Base-by-base conservation (phyloP, 2,888 invertebrate genomes). In the Plebejus argus region DNA sequence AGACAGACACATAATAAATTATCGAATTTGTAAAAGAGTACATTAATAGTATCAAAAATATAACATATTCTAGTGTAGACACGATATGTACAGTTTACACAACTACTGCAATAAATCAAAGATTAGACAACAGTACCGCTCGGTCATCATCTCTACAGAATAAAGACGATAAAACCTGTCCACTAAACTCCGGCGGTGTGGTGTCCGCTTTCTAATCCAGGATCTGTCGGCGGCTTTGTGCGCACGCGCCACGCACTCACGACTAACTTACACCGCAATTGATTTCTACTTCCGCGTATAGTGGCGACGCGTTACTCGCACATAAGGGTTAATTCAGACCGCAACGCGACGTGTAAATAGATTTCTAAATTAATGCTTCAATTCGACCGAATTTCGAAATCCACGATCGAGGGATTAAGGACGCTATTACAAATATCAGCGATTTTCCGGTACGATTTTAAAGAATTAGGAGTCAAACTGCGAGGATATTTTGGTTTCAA, bases 201-300 rank as follows among this genome's bases (percentile, higher is more conserved):
- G 80, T 35, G n/a, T 28, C 76, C 77, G 71, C 78, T 79, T 76
- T 81, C 81, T 79, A 84, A 84, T 85, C 85, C 86, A 81, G 90
- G 87, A 88, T 87, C 86, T 86, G 88, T 87, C 90, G 88, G 89
- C 85, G 85, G 83, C 90, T 91, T 92, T 92, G 91, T 88, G 85
- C 81, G 77, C 66, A 66, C 66, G 66, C 81, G 77, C 72, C 83
- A 87, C 87, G 86, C 89, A 84, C 87, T 88, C 89, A 88, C 89
- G 83, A 83, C 90, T 90, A 87, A 91, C 91, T 91, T 91, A 88
- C 82, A 82, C 78, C 79, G 86, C 88, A 88, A 90, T 89, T 84
- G 87, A 66, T 66, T 66, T 66, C 15, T 33, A 33, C 28, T 66
- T 66, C 66, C 66, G 61, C 61, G 61, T 23, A 20, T 23, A 10